phyloP scores from a whole-genome alignment of 2,797 vertebrate genomes.

The Etheostoma nigrum region DNA sequence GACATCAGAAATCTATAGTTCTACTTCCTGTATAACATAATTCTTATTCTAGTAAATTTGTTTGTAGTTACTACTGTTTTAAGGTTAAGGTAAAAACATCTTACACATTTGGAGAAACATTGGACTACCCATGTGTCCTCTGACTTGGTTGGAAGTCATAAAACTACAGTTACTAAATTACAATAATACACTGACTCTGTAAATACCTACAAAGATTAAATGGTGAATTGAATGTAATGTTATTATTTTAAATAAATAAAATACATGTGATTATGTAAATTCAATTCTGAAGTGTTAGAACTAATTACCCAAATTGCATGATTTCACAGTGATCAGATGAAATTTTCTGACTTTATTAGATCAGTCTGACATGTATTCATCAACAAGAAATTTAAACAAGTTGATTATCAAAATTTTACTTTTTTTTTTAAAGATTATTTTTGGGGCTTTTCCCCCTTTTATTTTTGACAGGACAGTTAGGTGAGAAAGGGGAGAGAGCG shows the following conservation, averaged over 20 bases:
- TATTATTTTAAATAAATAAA: slow-evolving; percentile 25
- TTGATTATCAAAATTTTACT: slow-evolving; percentile 17
- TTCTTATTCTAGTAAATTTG: not conserved
- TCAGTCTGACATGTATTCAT: slow-evolving; percentile 38
- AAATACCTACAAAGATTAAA: slow-evolving; percentile 19
- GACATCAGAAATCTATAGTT: not conserved
- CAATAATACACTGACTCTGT: not conserved
- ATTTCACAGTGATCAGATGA: slow-evolving; percentile 44
- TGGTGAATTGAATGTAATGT: slow-evolving; percentile 17
- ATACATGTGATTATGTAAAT: slow-evolving; percentile 38
- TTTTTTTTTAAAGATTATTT: no score
- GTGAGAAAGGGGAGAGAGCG: no score
- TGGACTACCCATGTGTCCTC: not conserved
- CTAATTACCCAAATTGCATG: slow-evolving; percentile 42
- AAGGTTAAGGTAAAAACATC: not conserved
- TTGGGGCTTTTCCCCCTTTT: no score
- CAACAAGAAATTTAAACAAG: slow-evolving; percentile 15
- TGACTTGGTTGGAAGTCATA: slow-evolving; percentile 14
- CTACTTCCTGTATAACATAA: not conserved
- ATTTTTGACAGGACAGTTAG: no score
- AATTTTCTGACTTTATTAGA: slow-evolving; percentile 40
- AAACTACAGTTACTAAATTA: not conserved
- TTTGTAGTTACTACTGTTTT: not conserved
- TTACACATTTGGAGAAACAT: not conserved
- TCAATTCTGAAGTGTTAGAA: slow-evolving; percentile 29